A percentile compares a stretch with the other conserved stretches of the same genome.
Conservation (phyloP, 2,888 invertebrate species). For the Himalopsyche kuldschensis region DNA sequence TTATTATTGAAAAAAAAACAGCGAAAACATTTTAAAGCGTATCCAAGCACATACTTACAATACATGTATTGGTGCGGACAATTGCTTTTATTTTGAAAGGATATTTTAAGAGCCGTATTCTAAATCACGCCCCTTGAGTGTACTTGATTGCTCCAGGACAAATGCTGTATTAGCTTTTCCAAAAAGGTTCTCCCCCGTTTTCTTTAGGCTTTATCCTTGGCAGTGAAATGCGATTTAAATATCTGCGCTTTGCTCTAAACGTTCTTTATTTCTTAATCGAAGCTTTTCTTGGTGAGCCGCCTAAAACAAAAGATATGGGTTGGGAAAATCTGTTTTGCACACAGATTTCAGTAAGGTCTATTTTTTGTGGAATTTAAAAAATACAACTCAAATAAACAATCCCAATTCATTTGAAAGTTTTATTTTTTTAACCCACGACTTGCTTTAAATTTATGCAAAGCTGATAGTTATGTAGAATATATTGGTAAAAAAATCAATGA, state of each 20-base stretch:
- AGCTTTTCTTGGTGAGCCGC: not conserved
- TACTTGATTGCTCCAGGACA: not conserved
- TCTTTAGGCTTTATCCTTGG: not conserved
- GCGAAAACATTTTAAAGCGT: not conserved
- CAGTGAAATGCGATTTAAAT: not conserved
- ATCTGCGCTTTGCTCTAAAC: not conserved
- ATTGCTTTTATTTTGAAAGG: slow-evolving; percentile 1
- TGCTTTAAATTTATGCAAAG: no score
- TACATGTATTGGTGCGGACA: not conserved
- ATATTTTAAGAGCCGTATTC: not conserved
- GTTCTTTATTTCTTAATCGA: slow-evolving; percentile 1
- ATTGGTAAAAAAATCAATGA: no score
- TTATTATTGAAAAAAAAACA: not conserved
- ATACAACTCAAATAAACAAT: no score
- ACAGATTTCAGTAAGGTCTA: not conserved
- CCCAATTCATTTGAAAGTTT: no score
- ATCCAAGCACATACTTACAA: not conserved
- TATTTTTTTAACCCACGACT: no score
- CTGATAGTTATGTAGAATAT: no score
- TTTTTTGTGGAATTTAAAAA: not conserved
- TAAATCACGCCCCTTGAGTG: not conserved
- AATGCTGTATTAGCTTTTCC: not conserved
- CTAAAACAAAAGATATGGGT: not conserved
- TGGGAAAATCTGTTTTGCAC: not conserved
- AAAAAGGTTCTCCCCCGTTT: not conserved